Evolutionary conservation across 2,113 vertebrate genomes (phyloP).

Genomic region (Plecotus auritus): DNA sequence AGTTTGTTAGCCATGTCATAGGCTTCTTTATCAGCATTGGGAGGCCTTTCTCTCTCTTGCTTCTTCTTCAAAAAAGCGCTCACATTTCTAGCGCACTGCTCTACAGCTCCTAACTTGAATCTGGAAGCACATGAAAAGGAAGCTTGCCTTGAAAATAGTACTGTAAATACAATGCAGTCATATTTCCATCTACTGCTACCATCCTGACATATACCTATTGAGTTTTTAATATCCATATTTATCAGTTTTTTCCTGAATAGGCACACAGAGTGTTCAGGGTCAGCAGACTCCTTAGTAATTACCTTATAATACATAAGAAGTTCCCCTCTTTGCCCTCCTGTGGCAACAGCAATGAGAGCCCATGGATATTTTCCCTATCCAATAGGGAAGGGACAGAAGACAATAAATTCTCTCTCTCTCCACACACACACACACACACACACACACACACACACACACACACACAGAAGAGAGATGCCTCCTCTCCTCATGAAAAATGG

Average conservation of each 20-base stretch:
- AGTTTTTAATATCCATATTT: background rate
- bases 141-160: background rate
- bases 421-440: no score
- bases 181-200: background rate
- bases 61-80: fast-evolving
- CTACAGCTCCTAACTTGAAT: conserved; percentile 40
- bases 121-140: conserved; percentile 38
- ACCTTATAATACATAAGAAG: background rate
- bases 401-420: background rate
- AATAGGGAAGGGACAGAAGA: no score
- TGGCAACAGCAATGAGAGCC: background rate
- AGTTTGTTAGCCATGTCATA: conserved; percentile 22
- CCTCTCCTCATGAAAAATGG: background rate
- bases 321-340: background rate
- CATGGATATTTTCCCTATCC: background rate
- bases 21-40: conserved; percentile 52
- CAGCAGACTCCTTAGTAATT: background rate
- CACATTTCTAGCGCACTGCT: fast-evolving
- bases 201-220: background rate
- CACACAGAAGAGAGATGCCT: background rate
- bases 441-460: no score
- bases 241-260: background rate
- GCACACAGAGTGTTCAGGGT: background rate
- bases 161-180: background rate
- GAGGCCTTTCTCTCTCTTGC: background rate